Conservation (phyloP, 2,797 vertebrate genomes). For the Anguilla obscura region DNA sequence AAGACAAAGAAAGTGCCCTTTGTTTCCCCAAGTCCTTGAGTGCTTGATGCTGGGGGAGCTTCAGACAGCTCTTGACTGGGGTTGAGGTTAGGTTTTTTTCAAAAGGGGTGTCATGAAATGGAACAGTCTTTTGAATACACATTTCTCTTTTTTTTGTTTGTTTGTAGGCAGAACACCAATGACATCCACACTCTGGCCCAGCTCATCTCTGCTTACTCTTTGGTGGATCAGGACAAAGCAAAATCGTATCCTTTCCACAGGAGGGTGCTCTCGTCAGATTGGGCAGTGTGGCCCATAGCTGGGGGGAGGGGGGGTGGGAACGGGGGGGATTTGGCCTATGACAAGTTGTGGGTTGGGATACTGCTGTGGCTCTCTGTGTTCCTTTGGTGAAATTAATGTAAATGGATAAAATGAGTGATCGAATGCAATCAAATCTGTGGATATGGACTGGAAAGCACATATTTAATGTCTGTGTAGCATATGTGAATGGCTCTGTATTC, state of each 20-base stretch:
- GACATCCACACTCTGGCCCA: constrained; percentile 94
- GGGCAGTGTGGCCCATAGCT: background rate
- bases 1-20: background rate
- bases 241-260: constrained; percentile 90
- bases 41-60: background rate
- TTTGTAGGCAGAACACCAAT: constrained; percentile 86
- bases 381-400: background rate
- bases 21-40: background rate
- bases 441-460: background rate
- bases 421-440: background rate
- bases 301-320: background rate
- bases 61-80: background rate
- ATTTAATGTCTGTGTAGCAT: background rate
- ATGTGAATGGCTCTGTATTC: background rate
- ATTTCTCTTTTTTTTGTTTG: background rate
- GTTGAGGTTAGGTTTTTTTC: background rate
- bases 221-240: constrained; percentile 94
- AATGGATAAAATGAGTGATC: background rate
- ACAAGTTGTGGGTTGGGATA: background rate
- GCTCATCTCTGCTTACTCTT: constrained; percentile 96
- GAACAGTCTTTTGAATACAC: background rate
- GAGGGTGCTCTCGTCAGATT: background rate
- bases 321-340: too few species aligned
- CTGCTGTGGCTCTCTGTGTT: background rate
- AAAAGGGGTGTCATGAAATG: background rate